These are phyloP conservation scores for Eurytoma californica DNA, from an alignment of 2,888 invertebrate genomes.

Conservation along the genomic window DNA sequence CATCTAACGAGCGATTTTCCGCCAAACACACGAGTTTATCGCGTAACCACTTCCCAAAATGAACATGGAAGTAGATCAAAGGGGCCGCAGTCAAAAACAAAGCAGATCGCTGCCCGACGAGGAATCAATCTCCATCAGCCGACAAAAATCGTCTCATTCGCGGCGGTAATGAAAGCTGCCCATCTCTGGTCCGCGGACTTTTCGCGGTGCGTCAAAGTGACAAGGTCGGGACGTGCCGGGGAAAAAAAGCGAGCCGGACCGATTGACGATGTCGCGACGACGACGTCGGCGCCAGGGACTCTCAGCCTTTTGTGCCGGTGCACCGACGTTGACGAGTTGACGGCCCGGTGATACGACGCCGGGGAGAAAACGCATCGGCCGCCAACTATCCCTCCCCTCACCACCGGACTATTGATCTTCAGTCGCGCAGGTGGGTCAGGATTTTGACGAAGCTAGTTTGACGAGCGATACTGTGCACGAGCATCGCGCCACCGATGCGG, in stretches of 20 bases:
- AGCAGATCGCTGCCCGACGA: not conserved
- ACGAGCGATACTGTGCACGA: not conserved
- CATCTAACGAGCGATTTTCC: too few species aligned
- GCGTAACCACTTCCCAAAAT: too few species aligned
- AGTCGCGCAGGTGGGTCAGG: constrained; percentile 25
- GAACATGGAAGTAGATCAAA: too few species aligned
- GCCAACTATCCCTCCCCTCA: not conserved
- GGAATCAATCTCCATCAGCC: constrained; percentile 41
- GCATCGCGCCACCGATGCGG: not conserved
- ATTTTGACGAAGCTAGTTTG: constrained; percentile 54
- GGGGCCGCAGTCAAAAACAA: not conserved
- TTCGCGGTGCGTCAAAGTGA: constrained; percentile 24
- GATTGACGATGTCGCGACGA: constrained; percentile 47
- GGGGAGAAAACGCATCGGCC: constrained; percentile 32
- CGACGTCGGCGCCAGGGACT: not conserved
- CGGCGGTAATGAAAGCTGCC: constrained; percentile 40
- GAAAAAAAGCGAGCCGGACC: not conserved
- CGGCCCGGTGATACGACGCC: constrained; percentile 45
- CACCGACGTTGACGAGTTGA: constrained; percentile 51
- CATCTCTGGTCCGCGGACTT: constrained; percentile 33
- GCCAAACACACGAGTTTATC: too few species aligned
- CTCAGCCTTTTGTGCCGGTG: constrained; percentile 40
- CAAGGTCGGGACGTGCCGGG: not conserved
- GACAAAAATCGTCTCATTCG: not conserved
- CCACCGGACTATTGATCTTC: constrained; percentile 9